Conservation (phyloP, 2,113 vertebrate genomes). For the Ifrita kowaldi region DNA sequence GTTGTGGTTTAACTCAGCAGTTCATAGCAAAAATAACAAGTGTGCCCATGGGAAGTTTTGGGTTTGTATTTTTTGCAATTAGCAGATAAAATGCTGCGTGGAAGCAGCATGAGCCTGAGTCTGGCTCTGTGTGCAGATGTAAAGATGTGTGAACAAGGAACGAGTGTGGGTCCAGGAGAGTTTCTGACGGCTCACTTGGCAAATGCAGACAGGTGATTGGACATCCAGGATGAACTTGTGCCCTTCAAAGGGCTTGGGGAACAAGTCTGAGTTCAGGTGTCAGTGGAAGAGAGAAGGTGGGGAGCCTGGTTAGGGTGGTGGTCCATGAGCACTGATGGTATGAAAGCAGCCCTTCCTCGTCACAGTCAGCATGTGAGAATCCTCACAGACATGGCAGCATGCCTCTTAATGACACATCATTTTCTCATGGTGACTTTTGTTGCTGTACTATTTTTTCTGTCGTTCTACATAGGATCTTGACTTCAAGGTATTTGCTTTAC, state of each 20-base stretch:
- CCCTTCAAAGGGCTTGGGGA: not conserved
- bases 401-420: not conserved
- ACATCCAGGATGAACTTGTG: not conserved
- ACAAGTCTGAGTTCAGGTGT: not conserved
- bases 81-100: not conserved
- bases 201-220: not conserved
- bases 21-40: not conserved
- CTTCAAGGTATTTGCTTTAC: not conserved
- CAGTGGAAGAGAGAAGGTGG: not conserved
- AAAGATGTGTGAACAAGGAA: accelerated
- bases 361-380: not conserved
- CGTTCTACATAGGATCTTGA: not conserved
- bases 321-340: not conserved
- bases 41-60: not conserved
- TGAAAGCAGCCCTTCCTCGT: not conserved
- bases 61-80: not conserved
- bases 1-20: not conserved
- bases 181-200: not conserved
- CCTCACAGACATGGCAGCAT: not conserved
- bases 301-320: not conserved
- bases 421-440: not conserved
- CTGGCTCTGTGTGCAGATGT: not conserved
- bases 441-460: not conserved
- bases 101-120: not conserved
- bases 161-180: not conserved